These are phyloP conservation scores for Naso thynnoides DNA, from an alignment of 2,797 vertebrate genomes.

Conservation along the genomic window DNA sequence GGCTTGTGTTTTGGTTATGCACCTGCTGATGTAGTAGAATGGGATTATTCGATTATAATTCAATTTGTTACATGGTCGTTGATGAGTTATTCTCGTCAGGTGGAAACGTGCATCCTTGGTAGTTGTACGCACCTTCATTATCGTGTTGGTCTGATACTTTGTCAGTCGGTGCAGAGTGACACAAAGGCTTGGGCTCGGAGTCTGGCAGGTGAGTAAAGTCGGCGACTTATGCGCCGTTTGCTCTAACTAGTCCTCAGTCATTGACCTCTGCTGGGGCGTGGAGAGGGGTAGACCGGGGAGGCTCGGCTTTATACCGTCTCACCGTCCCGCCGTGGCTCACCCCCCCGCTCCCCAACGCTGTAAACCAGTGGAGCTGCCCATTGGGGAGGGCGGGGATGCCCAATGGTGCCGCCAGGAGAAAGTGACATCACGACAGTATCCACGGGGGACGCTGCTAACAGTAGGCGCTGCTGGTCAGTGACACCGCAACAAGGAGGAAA, in stretches of 20 bases:
- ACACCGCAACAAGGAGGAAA: slow-evolving; percentile 67
- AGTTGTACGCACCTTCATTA: slow-evolving; percentile 64
- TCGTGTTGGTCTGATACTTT: slow-evolving; percentile 64
- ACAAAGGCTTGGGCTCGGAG: slow-evolving; percentile 77
- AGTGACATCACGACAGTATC: slow-evolving; percentile 84
- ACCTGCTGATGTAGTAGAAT: slow-evolving; percentile 80
- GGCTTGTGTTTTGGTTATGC: slow-evolving; percentile 83
- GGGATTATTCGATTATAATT: slow-evolving; percentile 79
- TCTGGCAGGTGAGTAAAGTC: slow-evolving; percentile 77
- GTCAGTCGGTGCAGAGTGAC: slow-evolving; percentile 69
- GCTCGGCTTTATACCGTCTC: slow-evolving; percentile 62
- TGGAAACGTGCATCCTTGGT: slow-evolving; percentile 80
- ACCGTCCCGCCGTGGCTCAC: slow-evolving; percentile 69
- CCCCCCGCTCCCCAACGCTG: slow-evolving; percentile 73
- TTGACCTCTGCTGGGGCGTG: slow-evolving; percentile 76
- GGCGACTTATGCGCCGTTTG: slow-evolving; percentile 58
- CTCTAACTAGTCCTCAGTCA: slow-evolving; percentile 69
- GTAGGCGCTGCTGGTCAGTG: slow-evolving; percentile 69
- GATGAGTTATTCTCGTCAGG: slow-evolving; percentile 75
- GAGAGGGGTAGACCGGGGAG: slow-evolving; percentile 72
- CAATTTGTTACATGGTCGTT: slow-evolving; percentile 78
- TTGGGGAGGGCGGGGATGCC: slow-evolving; percentile 69
- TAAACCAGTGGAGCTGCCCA: slow-evolving; percentile 75
- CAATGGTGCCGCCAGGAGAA: slow-evolving; percentile 80
- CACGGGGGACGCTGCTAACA: slow-evolving; percentile 75